A percentile compares a stretch with the other conserved stretches of the same genome.
Evolutionary conservation across 2,888 invertebrate genomes (phyloP).

Genomic region (Aelia acuminata): DNA sequence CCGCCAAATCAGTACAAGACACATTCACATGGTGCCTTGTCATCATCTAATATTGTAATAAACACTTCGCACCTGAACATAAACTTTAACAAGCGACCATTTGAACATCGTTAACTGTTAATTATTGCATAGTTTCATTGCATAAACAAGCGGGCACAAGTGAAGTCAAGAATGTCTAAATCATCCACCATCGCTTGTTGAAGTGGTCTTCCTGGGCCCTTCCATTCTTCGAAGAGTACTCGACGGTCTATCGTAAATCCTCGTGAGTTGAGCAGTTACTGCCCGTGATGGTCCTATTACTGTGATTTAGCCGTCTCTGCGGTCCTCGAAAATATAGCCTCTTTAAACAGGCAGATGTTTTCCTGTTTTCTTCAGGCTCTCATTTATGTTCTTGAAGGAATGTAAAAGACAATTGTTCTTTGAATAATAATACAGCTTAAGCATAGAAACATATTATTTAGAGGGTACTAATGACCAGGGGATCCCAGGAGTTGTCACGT

Average conservation of each 20-base stretch:
- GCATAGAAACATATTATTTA: no score
- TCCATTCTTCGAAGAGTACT: background rate
- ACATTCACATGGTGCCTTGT: background rate
- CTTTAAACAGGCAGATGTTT: background rate
- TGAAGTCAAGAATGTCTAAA: constrained; percentile 4
- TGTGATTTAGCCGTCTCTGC: background rate
- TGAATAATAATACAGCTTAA: background rate
- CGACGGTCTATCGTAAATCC: background rate
- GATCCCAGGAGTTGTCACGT: no score
- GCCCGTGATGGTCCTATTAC: background rate
- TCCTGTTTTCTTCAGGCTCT: background rate
- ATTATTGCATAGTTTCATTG: background rate
- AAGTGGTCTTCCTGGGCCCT: background rate
- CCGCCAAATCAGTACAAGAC: background rate
- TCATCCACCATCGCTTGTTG: background rate
- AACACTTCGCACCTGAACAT: background rate
- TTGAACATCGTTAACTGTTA: background rate
- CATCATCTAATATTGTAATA: background rate
- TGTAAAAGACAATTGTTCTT: background rate
- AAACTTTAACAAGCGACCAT: background rate
- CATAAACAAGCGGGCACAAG: background rate
- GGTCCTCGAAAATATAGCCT: background rate
- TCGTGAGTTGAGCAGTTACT: background rate
- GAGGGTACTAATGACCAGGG: no score
- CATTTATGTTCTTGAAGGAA: background rate